Evolutionary conservation across 2,888 invertebrate genomes (phyloP).

Genomic region (Chaetogeoica ovagalla): DNA sequence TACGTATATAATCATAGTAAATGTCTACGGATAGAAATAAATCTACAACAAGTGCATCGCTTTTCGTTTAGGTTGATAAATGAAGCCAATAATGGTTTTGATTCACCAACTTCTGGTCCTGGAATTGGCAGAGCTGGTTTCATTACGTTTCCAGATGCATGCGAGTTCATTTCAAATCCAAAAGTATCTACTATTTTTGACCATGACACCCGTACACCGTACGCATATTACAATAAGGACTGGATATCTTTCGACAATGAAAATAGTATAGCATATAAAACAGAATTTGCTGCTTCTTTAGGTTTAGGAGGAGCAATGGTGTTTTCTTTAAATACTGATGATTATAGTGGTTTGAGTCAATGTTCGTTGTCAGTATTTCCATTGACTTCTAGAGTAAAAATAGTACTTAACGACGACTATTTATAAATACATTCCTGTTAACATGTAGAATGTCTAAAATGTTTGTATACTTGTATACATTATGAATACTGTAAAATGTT

Average conservation of each 20-base stretch:
- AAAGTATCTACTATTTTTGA: conserved; percentile 69
- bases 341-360: conserved; percentile 60
- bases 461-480: background rate
- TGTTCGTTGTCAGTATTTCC: conserved; percentile 47
- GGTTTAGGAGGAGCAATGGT: conserved; percentile 81
- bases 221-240: conserved; percentile 69
- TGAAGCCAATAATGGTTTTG: conserved; percentile 66
- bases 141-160: conserved; percentile 71
- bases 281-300: conserved; percentile 67
- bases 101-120: conserved; percentile 72
- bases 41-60: conserved; percentile 10
- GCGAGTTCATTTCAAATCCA: conserved; percentile 66
- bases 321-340: conserved; percentile 80
- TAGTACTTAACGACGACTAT: conserved; percentile 52
- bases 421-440: conserved; percentile 23
- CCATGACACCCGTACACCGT: conserved; percentile 74
- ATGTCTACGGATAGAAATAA: background rate
- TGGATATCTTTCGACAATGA: conserved; percentile 85
- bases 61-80: conserved; percentile 66
- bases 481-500: background rate
- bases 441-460: background rate
- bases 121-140: conserved; percentile 75
- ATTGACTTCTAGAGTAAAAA: conserved; percentile 53
- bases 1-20: conserved; percentile 58
- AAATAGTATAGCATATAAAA: conserved; percentile 71